phyloP scores from a whole-genome alignment of 2,888 invertebrate species.

The Diabrotica balteata region DNA sequence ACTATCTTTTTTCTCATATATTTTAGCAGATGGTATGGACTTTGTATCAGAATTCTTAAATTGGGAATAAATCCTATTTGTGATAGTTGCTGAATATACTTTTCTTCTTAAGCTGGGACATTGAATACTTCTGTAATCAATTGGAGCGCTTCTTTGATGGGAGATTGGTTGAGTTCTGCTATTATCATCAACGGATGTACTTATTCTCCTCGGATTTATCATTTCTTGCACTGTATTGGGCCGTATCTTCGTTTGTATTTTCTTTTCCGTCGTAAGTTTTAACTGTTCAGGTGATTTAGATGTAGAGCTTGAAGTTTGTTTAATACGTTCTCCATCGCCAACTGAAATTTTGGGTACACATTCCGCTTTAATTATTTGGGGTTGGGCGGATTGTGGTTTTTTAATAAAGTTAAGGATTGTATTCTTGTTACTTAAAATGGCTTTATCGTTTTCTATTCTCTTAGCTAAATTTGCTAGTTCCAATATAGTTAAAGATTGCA shows the following conservation, averaged over 20 bases:
- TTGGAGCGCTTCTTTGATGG: constrained; percentile 9
- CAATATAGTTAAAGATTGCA: constrained; percentile 36
- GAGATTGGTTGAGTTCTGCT: constrained; percentile 26
- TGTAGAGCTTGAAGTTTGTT: not conserved
- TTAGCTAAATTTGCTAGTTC: constrained; percentile 29
- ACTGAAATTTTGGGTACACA: constrained; percentile 5
- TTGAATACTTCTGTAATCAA: constrained; percentile 39
- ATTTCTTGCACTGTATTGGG: constrained; percentile 19
- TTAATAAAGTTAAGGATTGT: constrained; percentile 23
- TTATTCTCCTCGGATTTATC: not conserved
- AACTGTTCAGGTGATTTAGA: not conserved
- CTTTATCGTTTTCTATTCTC: constrained; percentile 30
- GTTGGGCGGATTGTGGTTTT: constrained; percentile 18
- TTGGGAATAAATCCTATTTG: constrained; percentile 31
- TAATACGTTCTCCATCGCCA: constrained; percentile 1
- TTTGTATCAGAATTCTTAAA: constrained; percentile 2
- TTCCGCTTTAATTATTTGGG: constrained; percentile 15
- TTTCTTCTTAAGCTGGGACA: constrained; percentile 42
- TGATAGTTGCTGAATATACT: constrained; percentile 43
- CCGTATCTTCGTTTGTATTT: constrained; percentile 14
- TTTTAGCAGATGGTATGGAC: not conserved
- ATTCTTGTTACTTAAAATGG: constrained; percentile 32
- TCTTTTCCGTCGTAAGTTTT: constrained; percentile 2
- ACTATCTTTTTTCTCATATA: not conserved
- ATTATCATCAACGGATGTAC: constrained; percentile 9